Evolutionary conservation across 2,797 vertebrate genomes (phyloP), one percentile per base, ranked within the genome.

Genomic region (Leuciscus waleckii): DNA sequence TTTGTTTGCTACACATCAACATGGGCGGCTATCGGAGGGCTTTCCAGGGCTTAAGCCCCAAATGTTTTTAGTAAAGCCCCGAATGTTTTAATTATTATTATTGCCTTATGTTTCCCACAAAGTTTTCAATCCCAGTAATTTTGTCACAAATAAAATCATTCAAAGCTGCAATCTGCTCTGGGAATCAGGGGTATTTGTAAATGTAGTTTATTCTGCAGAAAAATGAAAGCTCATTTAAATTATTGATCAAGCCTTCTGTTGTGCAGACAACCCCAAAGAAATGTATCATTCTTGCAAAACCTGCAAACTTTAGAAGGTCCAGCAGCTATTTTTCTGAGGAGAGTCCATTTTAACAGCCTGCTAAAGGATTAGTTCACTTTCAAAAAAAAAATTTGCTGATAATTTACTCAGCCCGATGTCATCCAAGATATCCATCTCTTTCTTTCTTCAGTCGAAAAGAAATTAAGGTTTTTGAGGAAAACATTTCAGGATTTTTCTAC

Each of bases 161-260:
- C 75, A 78, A 78, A 77, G 35, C 54, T 61, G 54, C 75, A 77
- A 26, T 77, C 54, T 77, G 75, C 54, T 77, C 35, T 58, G 51
- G 11, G 14, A 77, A 77, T 51, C 46, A 54, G 26, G 19, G 1
- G 26, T 35, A 29, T 73, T 73, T 73, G 19, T 54, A 75, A 54
- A 26, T 77, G 54, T 41, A 77, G 54, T 77, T 77, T 61, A 61
- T 61, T 77, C 54, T 77, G 7, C 35, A 61, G 23, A 77, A 39
- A 76, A 77, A 58, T 21, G 0, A 61, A 77, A 61, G 35, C 54
- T 61, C 14, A 17, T 77, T 77, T 58, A 39, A 78, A 78, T 61
- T 78, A 41, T 37, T 78, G 35, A 37, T 41, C 13, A 77, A 26
- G 35, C 35, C 75, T 78, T 61, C 75, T 78, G 37, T 61, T 78